Base-by-base conservation (phyloP, 92 coral and sea anemone species). In the Pocillopora meandrina region DNA sequence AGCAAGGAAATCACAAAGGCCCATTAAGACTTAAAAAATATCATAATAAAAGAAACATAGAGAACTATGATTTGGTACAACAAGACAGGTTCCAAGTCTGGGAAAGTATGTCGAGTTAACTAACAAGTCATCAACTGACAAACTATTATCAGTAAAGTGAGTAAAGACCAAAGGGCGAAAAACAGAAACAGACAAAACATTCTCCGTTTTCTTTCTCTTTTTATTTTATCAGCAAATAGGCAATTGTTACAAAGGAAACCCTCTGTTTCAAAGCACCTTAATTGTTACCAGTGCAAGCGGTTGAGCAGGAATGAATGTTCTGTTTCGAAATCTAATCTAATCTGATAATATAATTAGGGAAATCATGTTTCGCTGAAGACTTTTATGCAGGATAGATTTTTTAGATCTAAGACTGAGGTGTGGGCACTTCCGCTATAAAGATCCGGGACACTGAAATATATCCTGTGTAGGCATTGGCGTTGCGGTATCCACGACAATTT, bases 401-500 rank as follows among this genome's bases (percentile, higher is more conserved):
- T 42, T 7, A 42, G 52, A 42, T 42, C 8, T 42, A 42, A 42
- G 52, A 42, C 67, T 68, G 84, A 13, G 84, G 63, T 31, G 26
- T 67, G 0, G 84, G 58, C 18, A 80, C 84, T 70, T 80, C 84
- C 18, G 68, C 84, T 55, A 67, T 14, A 31, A 26, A 80, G 75
- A 80, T 80, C 68, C 84, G 84, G 67, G 84, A 80, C 33, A 80
- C 66, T 57, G 84, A 80, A 2, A 26, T 10, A 65, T 57, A 67
- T 6, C 84, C 84, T 31, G 84, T 80, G 56, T 33, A 10, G 67
- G 75, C 75, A 34, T 80, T 34, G 56, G n/a, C 19, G 18, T 1
- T 33, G 14, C 66, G 16, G 2, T 3, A 69, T 2, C 74, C 5
- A 6, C 33, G 56, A 55, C 84, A 80, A 13, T 80, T 80, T 17